Base-by-base conservation (phyloP, 1,140 invertebrate genomes). In the Cydia splendana region DNA sequence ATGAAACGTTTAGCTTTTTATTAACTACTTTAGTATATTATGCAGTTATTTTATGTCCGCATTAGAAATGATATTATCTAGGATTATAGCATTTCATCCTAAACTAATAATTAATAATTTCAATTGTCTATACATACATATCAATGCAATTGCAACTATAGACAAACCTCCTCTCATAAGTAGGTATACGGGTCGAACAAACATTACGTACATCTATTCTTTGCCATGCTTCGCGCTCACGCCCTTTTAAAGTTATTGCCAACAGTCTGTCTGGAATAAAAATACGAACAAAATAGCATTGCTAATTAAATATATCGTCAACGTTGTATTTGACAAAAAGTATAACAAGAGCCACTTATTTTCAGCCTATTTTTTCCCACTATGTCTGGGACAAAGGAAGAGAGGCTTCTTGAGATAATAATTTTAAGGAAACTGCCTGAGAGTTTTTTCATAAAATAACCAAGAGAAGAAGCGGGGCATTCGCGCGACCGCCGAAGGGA, bases 401-500 rank as follows among this genome's bases (percentile, higher is more conserved):
- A 75, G 79, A 75, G 71, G 81, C 78, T 80, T 82, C 79, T 78
- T 78, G 51, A 76, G 81, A 85, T 85, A 85, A 88, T 88, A 88
- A 87, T 85, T 86, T 85, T 78, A 85, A 84, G 84, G 82, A 85
- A 87, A 86, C 83, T 81, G 80, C 82, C 78, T 75, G 65, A 75
- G 76, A 81, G 65, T 81, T 83, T 86, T 86, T 87, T 86, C 81
- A 88, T 87, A 87, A 86, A 87, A 84, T 78, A 77, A 78, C 78
- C 76, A 30, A 76, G 75, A 24, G 51, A 76, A 77, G 75, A 76
- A 77, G 75, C 75, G 78, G 78, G 78, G 82, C 79, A 77, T 76
- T 81, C 81, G 76, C 67, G 30, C 65, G 75, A 65, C 80, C 75
- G 80, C 79, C 79, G 78, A 82, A 81, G 82, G 81, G 83, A 83